Evolutionary conservation across 2,113 vertebrate species (phyloP).

Genomic region (Albula goreensis): DNA sequence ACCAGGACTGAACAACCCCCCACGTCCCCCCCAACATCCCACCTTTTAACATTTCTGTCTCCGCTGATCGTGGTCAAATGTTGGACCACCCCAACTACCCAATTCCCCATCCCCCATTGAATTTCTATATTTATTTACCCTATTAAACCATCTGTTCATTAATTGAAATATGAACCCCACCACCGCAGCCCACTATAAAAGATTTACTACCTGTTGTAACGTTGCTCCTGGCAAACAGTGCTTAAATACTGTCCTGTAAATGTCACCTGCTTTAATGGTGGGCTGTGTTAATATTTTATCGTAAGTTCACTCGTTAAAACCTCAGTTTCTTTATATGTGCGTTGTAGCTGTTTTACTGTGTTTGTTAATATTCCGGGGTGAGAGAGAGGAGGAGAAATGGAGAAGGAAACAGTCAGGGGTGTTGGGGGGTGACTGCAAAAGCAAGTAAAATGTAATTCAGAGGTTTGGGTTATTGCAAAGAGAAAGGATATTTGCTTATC

Average conservation of each 20-base stretch:
- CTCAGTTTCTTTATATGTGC: neutral
- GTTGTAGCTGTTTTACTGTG: neutral
- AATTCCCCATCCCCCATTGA: neutral
- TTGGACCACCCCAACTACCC: no score
- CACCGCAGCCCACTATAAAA: neutral
- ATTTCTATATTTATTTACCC: neutral
- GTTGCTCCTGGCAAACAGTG: neutral
- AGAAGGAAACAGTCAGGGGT: neutral
- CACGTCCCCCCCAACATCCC: no score
- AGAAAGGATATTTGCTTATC: neutral
- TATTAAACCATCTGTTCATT: conserved; percentile 19
- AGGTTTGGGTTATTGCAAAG: neutral
- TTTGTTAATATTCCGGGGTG: no score
- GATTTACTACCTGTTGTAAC: conserved; percentile 18
- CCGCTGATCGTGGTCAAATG: no score
- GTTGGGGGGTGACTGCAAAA: neutral
- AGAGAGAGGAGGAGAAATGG: neutral
- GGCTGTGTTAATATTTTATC: conserved; percentile 11
- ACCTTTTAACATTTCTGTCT: no score
- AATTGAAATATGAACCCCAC: neutral
- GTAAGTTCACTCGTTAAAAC: neutral
- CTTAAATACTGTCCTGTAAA: conserved; percentile 20
- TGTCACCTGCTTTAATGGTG: conserved; percentile 13
- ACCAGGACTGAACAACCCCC: no score
- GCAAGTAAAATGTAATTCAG: neutral